Conservation (phyloP, 1,140 invertebrate species). For the Oryctes rhinoceros region DNA sequence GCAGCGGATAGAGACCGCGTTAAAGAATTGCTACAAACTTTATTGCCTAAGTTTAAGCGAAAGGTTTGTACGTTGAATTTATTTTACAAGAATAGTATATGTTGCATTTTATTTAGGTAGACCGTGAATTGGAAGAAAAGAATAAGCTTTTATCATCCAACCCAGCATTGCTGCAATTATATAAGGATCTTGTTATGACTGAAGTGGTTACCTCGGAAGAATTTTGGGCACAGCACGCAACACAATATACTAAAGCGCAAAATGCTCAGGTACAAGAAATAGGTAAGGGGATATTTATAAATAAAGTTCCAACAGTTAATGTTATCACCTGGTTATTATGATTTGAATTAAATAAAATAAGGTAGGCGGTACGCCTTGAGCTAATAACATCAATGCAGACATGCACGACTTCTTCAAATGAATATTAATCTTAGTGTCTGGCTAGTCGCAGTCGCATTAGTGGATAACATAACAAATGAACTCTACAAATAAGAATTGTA, state of each 20-base stretch:
- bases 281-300: conserved; percentile 64
- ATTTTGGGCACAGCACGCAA: conserved; percentile 92
- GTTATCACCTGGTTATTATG: no score
- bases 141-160: conserved; percentile 84
- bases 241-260: conserved; percentile 78
- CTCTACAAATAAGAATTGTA: no score
- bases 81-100: conserved; percentile 32
- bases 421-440: no score
- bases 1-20: conserved; percentile 91
- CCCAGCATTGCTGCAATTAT: conserved; percentile 83
- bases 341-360: no score
- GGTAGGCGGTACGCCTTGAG: no score
- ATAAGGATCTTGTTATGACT: conserved; percentile 93
- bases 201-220: conserved; percentile 94
- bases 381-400: no score
- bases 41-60: conserved; percentile 94
- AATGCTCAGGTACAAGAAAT: conserved; percentile 80
- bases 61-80: conserved; percentile 64
- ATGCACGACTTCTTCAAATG: no score
- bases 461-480: no score
- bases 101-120: conserved; percentile 64
- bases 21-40: conserved; percentile 89
- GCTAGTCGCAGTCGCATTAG: no score
- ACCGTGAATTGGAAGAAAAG: conserved; percentile 92
- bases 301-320: neutral